Percentiles rank a stretch among this genome's conserved stretches.
Evolutionary conservation across 2,888 invertebrate species (phyloP).

Genomic region (Eugnorisma glareosa): DNA sequence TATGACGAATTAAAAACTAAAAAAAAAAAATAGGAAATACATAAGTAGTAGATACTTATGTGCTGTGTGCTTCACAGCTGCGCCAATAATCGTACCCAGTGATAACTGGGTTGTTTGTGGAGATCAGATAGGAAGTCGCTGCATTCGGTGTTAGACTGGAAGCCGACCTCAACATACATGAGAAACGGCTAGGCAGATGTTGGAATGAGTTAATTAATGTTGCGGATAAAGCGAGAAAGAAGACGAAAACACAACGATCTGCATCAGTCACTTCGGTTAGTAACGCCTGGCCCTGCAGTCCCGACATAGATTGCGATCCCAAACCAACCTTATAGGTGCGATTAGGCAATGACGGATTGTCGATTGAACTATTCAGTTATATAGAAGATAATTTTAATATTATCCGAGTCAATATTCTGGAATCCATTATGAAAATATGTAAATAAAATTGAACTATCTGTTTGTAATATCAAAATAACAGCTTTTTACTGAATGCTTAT

Average conservation of each 20-base stretch:
- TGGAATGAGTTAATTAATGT: neutral
- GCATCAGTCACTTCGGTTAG: neutral
- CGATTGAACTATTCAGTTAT: constrained; percentile 1
- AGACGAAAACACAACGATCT: neutral
- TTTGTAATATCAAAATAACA: too few relatives aligned
- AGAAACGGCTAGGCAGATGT: neutral
- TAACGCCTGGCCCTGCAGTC: too few relatives aligned
- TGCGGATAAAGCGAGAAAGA: neutral
- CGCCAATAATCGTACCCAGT: too few relatives aligned
- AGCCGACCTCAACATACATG: neutral
- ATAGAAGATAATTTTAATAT: neutral
- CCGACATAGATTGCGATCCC: too few relatives aligned
- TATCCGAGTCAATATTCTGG: neutral
- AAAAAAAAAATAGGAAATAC: too few relatives aligned
- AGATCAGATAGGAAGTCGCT: neutral
- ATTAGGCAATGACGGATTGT: neutral
- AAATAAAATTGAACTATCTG: too few relatives aligned
- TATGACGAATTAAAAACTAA: too few relatives aligned
- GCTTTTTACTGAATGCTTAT: too few relatives aligned
- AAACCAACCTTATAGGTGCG: too few relatives aligned
- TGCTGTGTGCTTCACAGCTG: too few relatives aligned
- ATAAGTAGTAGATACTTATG: too few relatives aligned
- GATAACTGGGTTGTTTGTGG: neutral
- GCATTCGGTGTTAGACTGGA: neutral
- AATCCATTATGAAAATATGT: neutral